Conservation (phyloP, 2,113 vertebrate genomes). For the Poeciliopsis turrubarensis region DNA sequence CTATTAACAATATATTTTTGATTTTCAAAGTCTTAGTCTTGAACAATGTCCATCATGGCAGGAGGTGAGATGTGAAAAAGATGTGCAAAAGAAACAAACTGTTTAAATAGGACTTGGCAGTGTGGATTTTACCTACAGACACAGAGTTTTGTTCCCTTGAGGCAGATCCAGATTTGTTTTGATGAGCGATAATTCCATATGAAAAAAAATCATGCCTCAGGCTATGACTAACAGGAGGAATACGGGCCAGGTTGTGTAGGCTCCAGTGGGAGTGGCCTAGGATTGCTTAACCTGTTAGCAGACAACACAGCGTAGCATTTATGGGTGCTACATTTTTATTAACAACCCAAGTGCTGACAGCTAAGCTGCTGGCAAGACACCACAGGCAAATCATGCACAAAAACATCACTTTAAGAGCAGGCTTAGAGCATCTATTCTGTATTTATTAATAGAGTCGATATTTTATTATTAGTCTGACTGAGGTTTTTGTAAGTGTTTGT, state of each 20-base stretch:
- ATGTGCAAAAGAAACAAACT: neutral
- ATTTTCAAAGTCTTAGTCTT: neutral
- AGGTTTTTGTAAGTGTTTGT: too few species aligned
- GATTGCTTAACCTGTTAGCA: conserved; percentile 63
- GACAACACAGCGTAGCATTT: conserved; percentile 9
- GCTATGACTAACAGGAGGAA: conserved; percentile 61
- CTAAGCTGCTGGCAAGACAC: too few species aligned
- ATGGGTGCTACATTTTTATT: too few species aligned
- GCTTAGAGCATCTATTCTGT: too few species aligned
- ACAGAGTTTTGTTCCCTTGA: neutral
- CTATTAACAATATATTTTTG: neutral
- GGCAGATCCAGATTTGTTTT: conserved; percentile 11
- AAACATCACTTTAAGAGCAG: too few species aligned
- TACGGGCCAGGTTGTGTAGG: conserved; percentile 45
- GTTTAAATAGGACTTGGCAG: neutral
- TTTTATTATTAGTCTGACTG: too few species aligned
- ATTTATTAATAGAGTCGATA: too few species aligned
- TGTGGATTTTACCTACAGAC: neutral
- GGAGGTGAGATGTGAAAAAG: neutral
- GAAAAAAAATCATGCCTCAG: conserved; percentile 64
- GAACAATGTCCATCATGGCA: neutral
- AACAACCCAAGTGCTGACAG: too few species aligned
- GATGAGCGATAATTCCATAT: conserved; percentile 8
- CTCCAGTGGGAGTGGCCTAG: conserved; percentile 30
- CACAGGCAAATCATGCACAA: too few species aligned